Evolutionary conservation across 2,113 vertebrate genomes (phyloP).

Genomic region (Pelobates fuscus): DNA sequence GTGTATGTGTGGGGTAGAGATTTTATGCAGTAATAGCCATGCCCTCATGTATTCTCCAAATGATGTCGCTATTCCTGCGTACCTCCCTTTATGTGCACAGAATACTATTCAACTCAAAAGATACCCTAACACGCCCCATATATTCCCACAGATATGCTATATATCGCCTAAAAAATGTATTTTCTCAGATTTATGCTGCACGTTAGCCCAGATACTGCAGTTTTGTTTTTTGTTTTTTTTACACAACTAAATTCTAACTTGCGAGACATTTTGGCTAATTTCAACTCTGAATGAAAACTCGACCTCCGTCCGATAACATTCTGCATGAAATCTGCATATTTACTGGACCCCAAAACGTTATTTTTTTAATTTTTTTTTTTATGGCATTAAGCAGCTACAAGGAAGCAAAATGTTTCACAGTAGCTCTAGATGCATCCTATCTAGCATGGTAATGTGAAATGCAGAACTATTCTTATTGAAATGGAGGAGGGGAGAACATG

Average conservation of each 20-base stretch:
- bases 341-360: background rate
- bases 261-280: background rate
- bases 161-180: background rate
- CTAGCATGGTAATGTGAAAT: background rate
- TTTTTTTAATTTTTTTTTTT: slow-evolving; percentile 14
- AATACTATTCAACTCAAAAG: background rate
- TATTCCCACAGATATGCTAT: background rate
- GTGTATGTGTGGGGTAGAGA: background rate
- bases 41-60: background rate
- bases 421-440: background rate
- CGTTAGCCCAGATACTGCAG: background rate
- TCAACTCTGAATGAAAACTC: background rate
- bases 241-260: background rate
- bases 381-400: slow-evolving; percentile 16
- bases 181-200: background rate
- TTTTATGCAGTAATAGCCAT: background rate
- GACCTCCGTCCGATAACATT: background rate
- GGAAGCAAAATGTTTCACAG: background rate
- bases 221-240: too few species aligned
- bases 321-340: background rate
- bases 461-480: slow-evolving; percentile 1
- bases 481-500: background rate
- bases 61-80: background rate
- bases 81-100: background rate
- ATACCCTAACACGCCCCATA: background rate